A percentile compares a stretch with the other conserved stretches of the same genome.
Conservation (phyloP, 2,888 invertebrate species). For the Cryptus viduatorius region DNA sequence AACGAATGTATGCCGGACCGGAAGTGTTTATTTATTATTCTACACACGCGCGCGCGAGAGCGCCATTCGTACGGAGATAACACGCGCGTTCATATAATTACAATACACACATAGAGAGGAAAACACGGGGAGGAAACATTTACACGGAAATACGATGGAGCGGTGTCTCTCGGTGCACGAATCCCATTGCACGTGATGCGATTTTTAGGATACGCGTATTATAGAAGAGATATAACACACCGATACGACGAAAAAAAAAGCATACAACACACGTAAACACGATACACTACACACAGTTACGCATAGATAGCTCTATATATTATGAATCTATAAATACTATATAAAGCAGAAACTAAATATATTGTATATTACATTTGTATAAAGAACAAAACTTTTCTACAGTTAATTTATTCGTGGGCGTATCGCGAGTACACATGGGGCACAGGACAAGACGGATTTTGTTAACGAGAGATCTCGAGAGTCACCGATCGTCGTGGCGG, state of each 20-base stretch:
- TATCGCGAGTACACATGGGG: slow-evolving; percentile 78
- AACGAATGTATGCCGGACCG: slow-evolving; percentile 70
- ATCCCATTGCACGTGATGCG: slow-evolving; percentile 16
- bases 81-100: slow-evolving; percentile 57
- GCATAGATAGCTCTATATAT: slow-evolving; percentile 83
- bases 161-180: too few relatives aligned
- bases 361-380: slow-evolving; percentile 85
- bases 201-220: slow-evolving; percentile 19
- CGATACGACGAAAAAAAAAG: not conserved
- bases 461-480: not conserved
- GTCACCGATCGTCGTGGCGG: not conserved
- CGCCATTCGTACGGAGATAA: slow-evolving; percentile 51
- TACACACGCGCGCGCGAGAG: slow-evolving; percentile 63
- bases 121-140: slow-evolving; percentile 15
- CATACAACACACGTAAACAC: slow-evolving; percentile 16
- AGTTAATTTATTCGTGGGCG: slow-evolving; percentile 84
- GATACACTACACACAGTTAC: slow-evolving; percentile 73
- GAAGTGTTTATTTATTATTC: slow-evolving; percentile 79
- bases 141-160: too few relatives aligned
- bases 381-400: slow-evolving; percentile 84
- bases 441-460: not conserved
- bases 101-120: slow-evolving; percentile 41
- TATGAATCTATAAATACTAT: slow-evolving; percentile 81
- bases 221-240: slow-evolving; percentile 10
- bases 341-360: slow-evolving; percentile 78